phyloP scores from a whole-genome alignment of 2,797 vertebrate genomes.

The Coregonus suidteri region DNA sequence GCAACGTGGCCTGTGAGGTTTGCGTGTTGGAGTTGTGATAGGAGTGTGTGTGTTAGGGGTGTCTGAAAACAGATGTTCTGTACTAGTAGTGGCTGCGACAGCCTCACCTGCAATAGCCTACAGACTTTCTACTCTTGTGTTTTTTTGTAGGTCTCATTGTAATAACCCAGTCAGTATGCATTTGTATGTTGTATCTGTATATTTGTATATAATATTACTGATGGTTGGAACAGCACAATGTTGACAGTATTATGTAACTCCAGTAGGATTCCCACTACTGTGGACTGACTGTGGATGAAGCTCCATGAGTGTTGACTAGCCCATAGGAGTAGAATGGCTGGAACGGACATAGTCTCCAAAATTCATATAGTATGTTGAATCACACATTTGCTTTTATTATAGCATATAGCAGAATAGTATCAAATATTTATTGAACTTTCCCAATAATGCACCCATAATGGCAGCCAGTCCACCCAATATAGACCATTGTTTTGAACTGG shows the following conservation, averaged over 20 bases:
- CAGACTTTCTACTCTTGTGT: conserved; percentile 85
- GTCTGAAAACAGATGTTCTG: neutral
- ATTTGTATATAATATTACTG: conserved; percentile 90
- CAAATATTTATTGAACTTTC: too few relatives aligned
- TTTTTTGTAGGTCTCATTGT: conserved; percentile 95
- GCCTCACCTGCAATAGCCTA: conserved; percentile 86
- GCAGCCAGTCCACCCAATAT: conserved; percentile 18
- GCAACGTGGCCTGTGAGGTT: conserved; percentile 16
- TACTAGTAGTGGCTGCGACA: conserved; percentile 75
- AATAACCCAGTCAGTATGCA: conserved; percentile 90
- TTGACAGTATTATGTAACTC: conserved; percentile 83
- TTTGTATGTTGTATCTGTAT: conserved; percentile 94
- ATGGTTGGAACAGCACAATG: conserved; percentile 95
- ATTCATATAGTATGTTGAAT: conserved; percentile 22
- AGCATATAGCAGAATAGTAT: neutral
- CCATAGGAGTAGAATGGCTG: conserved; percentile 34
- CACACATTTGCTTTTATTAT: neutral
- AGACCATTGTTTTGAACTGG: conserved; percentile 67
- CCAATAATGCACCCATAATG: too few relatives aligned
- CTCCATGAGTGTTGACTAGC: conserved; percentile 39
- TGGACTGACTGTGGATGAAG: conserved; percentile 52
- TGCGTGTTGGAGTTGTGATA: conserved; percentile 78
- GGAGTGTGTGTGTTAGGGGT: conserved; percentile 61
- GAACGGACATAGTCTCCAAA: conserved; percentile 36
- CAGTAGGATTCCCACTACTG: conserved; percentile 32